Conservation (phyloP, 2,113 vertebrate genomes). For the Rhadina sibilatrix region DNA sequence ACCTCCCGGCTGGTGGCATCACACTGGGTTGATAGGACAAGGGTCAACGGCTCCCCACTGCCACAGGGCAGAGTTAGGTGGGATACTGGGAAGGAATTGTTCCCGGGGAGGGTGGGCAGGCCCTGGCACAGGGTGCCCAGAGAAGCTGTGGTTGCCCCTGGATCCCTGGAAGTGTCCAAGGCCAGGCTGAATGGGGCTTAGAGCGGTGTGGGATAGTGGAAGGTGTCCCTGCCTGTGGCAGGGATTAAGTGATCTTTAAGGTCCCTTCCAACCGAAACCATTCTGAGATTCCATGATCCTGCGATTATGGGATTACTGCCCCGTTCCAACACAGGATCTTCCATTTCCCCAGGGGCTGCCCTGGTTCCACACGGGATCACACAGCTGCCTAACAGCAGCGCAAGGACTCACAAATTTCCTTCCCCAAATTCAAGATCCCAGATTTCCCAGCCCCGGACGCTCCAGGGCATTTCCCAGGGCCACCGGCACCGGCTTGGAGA, state of each 20-base stretch:
- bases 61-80: background rate
- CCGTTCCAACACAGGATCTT: accelerated
- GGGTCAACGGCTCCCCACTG: background rate
- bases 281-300: accelerated
- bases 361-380: accelerated
- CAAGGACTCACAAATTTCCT: accelerated
- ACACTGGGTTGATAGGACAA: background rate
- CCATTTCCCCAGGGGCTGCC: background rate
- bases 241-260: background rate
- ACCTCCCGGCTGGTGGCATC: accelerated
- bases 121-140: background rate
- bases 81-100: background rate
- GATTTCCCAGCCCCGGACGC: accelerated
- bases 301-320: accelerated
- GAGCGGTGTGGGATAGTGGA: accelerated
- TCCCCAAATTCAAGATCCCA: accelerated
- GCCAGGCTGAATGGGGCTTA: accelerated
- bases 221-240: background rate
- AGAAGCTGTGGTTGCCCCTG: background rate
- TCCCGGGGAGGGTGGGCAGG: accelerated
- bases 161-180: background rate
- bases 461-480: accelerated
- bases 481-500: accelerated
- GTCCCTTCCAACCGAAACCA: accelerated
- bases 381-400: accelerated